Base-by-base conservation (phyloP, 2,888 invertebrate genomes). In the Xestia rhomboidea region DNA sequence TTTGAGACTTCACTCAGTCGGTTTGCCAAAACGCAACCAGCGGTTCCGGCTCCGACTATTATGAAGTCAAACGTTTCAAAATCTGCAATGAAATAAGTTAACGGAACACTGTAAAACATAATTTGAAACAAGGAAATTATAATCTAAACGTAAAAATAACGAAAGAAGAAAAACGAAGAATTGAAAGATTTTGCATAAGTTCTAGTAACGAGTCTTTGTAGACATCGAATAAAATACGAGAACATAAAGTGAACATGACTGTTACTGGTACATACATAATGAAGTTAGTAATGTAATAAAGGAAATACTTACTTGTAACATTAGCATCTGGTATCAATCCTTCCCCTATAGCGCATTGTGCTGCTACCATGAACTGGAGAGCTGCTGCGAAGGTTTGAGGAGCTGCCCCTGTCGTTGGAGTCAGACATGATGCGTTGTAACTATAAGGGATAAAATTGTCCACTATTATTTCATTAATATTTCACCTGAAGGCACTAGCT, bases 1-100 rank as follows among this genome's bases (percentile, higher is more conserved):
- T 87, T 46, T 11, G 71, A 7, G 30, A 88, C 76, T 83, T 91
- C 92, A 72, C 91, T 91, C 3, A 93, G 80, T 71, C 93, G 86
- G 70, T 91, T 92, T 8, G 93, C 91, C 8, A 92, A 75, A 2
- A 92, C 91, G 41, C 92, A 88, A 7, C 93, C 93, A 21, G 92
- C 90, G 7, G 91, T 88, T 0, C 93, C 93, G 1, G 89, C 92
- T 15, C 93, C 93, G 0, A 92, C 88, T 41, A 93, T 87, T 57
- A 93, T 92, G 67, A 93, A 91, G 81, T 93, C 89, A 73, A 90
- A 92, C 24, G n/a, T 66, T 62, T 87, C 84, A 54, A 27, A 71
- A 86, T 88, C 93, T 92, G 81, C 6, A 75, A 84, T 7, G 0
- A 30, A 0, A 2, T n/a, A n/a, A 64, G 1, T 15, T 8, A 73